These are phyloP conservation scores for Scartelaos histophorus DNA, from an alignment of 2,113 vertebrate genomes.

Conservation along the genomic window DNA sequence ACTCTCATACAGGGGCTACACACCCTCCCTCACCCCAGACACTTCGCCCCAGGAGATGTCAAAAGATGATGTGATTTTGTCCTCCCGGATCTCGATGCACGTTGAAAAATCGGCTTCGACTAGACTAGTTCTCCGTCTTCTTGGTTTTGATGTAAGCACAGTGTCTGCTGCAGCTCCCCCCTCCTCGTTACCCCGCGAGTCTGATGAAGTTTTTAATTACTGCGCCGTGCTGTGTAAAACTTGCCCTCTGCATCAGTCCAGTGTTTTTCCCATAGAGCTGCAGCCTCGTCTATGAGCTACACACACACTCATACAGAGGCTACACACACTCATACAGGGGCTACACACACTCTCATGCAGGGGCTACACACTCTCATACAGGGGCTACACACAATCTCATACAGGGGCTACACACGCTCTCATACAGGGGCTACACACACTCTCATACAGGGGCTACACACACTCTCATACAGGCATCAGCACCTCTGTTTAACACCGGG, in stretches of 20 bases:
- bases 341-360: slow-evolving; percentile 4
- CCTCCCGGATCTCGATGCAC: no score
- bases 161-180: neutral
- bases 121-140: no score
- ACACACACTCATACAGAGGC: neutral
- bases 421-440: no score
- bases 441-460: no score
- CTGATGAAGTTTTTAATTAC: slow-evolving; percentile 1
- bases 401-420: no score
- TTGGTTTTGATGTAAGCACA: no score
- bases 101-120: no score
- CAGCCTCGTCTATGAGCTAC: neutral
- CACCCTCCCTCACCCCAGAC: neutral
- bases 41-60: no score
- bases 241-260: neutral
- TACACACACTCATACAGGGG: neutral
- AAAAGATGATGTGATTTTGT: no score
- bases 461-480: neutral
- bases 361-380: slow-evolving; percentile 1
- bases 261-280: neutral
- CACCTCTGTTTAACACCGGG: neutral
- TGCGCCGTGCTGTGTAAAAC: slow-evolving; percentile 1
- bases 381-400: neutral
- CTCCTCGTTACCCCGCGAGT: neutral
- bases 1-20: slow-evolving; percentile 8